phyloP scores from a whole-genome alignment of 2,888 invertebrate species.

The Coleophora flavipennella region DNA sequence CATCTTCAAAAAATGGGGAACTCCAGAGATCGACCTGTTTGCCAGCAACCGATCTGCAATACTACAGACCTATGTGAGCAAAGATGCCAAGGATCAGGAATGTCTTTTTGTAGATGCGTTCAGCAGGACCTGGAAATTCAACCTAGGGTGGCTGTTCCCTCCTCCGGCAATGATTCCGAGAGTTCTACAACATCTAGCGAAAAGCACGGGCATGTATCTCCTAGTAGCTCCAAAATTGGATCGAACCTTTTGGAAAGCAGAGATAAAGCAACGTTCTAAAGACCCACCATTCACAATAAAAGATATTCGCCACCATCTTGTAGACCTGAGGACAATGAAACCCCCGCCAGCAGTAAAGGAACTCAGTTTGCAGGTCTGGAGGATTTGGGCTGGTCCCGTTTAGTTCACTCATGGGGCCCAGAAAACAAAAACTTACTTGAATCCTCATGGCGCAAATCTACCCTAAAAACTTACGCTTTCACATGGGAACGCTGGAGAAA shows the following conservation, averaged over 20 bases:
- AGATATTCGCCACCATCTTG: neutral
- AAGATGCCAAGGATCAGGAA: slow-evolving; percentile 1
- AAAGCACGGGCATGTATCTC: neutral
- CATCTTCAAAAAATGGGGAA: slow-evolving; percentile 5
- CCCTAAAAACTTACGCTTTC: slow-evolving; percentile 7
- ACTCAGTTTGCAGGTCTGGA: neutral
- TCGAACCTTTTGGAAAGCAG: neutral
- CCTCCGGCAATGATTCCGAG: slow-evolving; percentile 3
- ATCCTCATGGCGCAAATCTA: slow-evolving; percentile 8
- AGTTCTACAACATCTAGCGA: neutral
- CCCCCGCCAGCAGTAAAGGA: neutral
- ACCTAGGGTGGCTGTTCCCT: slow-evolving; percentile 3
- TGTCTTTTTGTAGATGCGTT: slow-evolving; percentile 3
- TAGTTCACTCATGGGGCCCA: neutral
- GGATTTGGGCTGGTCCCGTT: neutral
- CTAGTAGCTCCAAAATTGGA: neutral
- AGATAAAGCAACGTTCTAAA: neutral
- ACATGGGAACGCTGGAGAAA: slow-evolving; percentile 4
- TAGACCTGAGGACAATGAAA: neutral
- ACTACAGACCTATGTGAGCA: slow-evolving; percentile 3
- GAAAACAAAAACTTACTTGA: neutral
- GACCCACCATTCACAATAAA: neutral
- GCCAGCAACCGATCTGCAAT: slow-evolving; percentile 3
- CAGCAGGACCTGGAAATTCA: slow-evolving; percentile 5
- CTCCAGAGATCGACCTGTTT: slow-evolving; percentile 6